phyloP scores from a whole-genome alignment of 2,888 invertebrate species.

The Strigamia maritima region DNA sequence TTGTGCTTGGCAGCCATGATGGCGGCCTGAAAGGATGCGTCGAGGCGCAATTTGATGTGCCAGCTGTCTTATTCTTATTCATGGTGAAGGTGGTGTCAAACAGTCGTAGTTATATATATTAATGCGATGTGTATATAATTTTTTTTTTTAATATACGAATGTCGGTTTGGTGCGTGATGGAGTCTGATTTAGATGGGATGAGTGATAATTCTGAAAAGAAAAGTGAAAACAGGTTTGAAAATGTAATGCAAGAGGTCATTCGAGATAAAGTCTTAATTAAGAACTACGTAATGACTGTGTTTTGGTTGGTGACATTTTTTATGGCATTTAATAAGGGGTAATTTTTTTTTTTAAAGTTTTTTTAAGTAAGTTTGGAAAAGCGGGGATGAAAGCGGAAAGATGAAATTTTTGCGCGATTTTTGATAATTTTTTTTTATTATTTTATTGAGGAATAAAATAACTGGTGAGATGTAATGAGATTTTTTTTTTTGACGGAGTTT shows the following conservation, averaged over 20 bases:
- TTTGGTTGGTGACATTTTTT: background rate
- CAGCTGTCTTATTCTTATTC: background rate
- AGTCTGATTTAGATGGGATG: background rate
- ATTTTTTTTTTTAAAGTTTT: background rate
- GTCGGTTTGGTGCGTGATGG: background rate
- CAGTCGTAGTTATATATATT: background rate
- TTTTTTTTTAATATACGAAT: background rate
- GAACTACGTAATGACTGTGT: background rate
- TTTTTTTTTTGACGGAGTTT: too few species aligned
- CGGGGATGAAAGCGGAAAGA: background rate
- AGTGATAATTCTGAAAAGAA: background rate
- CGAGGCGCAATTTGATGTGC: slow-evolving; percentile 1
- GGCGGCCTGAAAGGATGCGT: slow-evolving; percentile 10
- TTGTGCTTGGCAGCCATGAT: slow-evolving; percentile 8
- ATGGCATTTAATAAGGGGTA: background rate
- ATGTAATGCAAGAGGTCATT: slow-evolving; percentile 4
- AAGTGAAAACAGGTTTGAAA: slow-evolving; percentile 3
- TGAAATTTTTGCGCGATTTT: too few species aligned
- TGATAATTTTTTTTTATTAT: too few species aligned
- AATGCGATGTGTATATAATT: too few species aligned
- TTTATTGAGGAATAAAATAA: too few species aligned
- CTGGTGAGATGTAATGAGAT: too few species aligned
- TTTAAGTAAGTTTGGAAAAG: background rate
- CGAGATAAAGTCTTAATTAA: slow-evolving; percentile 26
- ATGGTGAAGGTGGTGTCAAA: background rate